These are phyloP conservation scores for Phycodurus eques DNA, from an alignment of 2,113 vertebrate species.

Conservation along the genomic window DNA sequence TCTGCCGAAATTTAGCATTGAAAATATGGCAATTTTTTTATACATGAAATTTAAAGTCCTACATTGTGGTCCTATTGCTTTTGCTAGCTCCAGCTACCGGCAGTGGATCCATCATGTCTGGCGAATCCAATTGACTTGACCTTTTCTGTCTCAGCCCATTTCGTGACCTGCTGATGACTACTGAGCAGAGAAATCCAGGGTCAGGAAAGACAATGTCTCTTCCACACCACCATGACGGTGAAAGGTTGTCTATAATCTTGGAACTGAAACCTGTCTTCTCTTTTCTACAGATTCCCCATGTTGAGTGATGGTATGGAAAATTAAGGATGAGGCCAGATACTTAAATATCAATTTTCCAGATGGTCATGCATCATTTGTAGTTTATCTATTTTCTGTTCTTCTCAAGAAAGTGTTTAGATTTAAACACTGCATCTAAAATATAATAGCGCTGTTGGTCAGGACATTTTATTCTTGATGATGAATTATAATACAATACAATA, in stretches of 20 bases:
- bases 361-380: conserved; percentile 51
- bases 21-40: background rate
- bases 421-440: conserved; percentile 6
- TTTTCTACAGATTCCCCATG: conserved; percentile 15
- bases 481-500: background rate
- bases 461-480: background rate
- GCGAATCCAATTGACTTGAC: conserved; percentile 49
- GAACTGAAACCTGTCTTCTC: conserved; percentile 38
- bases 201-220: conserved; percentile 50
- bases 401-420: conserved; percentile 8
- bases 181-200: conserved; percentile 50
- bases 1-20: no score
- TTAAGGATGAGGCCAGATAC: conserved; percentile 54
- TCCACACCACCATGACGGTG: conserved; percentile 32
- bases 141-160: conserved; percentile 53
- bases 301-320: conserved; percentile 60
- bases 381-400: conserved; percentile 45
- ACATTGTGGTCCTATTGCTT: conserved; percentile 6
- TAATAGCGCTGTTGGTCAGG: background rate
- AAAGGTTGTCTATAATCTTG: conserved; percentile 47
- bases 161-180: conserved; percentile 62
- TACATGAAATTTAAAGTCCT: background rate
- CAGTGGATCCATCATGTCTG: conserved; percentile 42
- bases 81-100: background rate
- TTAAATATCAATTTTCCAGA: conserved; percentile 65